A percentile compares a stretch with the other conserved stretches of the same genome.
phyloP scores from a whole-genome alignment of 2,888 invertebrate species.

The Carcina quercana region DNA sequence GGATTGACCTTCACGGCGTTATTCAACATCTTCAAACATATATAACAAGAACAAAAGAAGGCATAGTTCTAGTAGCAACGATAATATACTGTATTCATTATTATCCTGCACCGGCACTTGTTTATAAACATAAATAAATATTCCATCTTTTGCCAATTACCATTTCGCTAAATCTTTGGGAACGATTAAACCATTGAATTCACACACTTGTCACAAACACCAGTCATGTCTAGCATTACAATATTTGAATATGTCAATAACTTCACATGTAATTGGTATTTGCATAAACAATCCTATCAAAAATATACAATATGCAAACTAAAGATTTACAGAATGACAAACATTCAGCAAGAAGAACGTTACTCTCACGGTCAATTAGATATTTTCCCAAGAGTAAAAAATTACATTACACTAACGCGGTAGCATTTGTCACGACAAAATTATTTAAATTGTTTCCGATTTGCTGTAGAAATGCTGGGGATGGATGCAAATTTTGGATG shows the following conservation, averaged over 20 bases:
- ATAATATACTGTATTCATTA: no score
- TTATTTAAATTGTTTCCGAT: slow-evolving; percentile 58
- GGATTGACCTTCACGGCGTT: no score
- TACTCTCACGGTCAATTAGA: slow-evolving; percentile 59
- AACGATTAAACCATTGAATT: slow-evolving; percentile 34
- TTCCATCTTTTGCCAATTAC: no score
- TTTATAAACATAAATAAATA: no score
- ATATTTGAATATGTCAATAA: slow-evolving; percentile 50
- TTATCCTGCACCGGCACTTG: no score
- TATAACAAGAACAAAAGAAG: no score
- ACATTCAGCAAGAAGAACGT: slow-evolving; percentile 26
- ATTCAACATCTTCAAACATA: no score
- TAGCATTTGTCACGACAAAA: slow-evolving; percentile 54
- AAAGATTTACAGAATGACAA: slow-evolving; percentile 19
- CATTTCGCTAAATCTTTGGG: no score
- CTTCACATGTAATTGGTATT: slow-evolving; percentile 22
- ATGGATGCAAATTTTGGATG: slow-evolving; percentile 48
- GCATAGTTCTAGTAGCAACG: no score
- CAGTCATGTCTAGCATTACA: slow-evolving; percentile 9
- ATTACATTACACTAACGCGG: slow-evolving; percentile 42
- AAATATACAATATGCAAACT: slow-evolving; percentile 17
- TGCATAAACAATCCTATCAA: slow-evolving; percentile 27
- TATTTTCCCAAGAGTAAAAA: slow-evolving; percentile 39
- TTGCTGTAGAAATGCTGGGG: slow-evolving; percentile 28
- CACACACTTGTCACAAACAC: slow-evolving; percentile 43